These are phyloP conservation scores for Lottia gigantea DNA, from an alignment of 2,888 invertebrate genomes.

Conservation along the genomic window DNA sequence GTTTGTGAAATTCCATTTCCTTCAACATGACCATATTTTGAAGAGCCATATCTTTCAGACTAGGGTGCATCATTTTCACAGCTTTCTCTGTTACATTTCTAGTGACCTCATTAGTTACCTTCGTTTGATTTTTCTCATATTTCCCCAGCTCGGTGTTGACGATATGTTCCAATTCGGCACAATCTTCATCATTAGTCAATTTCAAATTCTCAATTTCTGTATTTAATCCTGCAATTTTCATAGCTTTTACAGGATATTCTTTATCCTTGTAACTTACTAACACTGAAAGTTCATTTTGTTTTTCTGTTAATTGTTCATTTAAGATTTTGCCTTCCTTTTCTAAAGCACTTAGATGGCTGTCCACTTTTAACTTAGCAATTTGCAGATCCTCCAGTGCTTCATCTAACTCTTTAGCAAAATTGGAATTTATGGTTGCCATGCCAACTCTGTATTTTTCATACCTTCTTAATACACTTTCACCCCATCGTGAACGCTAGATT, in stretches of 20 bases:
- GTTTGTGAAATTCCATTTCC: constrained; percentile 62
- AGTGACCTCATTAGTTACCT: constrained; percentile 47
- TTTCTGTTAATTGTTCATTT: constrained; percentile 47
- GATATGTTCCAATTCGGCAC: constrained; percentile 61
- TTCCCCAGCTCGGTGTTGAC: constrained; percentile 60
- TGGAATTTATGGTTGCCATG: constrained; percentile 52
- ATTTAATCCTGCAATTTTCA: constrained; percentile 61
- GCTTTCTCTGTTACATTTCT: constrained; percentile 55
- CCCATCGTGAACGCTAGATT: constrained; percentile 50
- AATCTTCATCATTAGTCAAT: constrained; percentile 60
- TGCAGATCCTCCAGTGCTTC: constrained; percentile 47
- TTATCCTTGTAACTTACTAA: constrained; percentile 66
- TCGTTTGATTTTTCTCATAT: constrained; percentile 51
- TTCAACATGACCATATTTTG: constrained; percentile 65
- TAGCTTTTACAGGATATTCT: constrained; percentile 66
- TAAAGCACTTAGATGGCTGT: constrained; percentile 39
- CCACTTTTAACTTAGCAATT: constrained; percentile 35
- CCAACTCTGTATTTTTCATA: constrained; percentile 66
- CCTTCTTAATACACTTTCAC: constrained; percentile 59
- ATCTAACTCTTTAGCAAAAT: constrained; percentile 53
- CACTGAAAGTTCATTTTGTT: constrained; percentile 56
- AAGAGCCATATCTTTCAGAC: constrained; percentile 63
- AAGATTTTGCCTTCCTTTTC: constrained; percentile 48
- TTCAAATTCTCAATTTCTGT: constrained; percentile 59
- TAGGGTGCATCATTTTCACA: constrained; percentile 61